Base-by-base conservation (phyloP, 2,797 vertebrate genomes). In the Pteropus rufus region DNA sequence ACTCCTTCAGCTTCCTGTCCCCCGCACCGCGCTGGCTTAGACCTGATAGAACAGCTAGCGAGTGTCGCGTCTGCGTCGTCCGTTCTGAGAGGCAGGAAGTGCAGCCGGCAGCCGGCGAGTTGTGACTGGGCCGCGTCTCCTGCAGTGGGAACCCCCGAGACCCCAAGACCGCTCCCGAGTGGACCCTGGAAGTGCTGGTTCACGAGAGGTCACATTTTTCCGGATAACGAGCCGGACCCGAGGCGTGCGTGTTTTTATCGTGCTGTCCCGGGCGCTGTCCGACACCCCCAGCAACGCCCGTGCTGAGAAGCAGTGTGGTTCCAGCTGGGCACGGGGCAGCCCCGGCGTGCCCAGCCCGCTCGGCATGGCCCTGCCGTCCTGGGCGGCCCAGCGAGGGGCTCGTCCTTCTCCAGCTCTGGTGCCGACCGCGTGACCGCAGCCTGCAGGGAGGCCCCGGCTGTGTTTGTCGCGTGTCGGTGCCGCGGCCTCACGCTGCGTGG, bases 341-440 rank as follows among this genome's bases (percentile, higher is more conserved):
- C 41, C 41, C 41, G 41, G 41, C 41, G 41, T 44, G 36, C 36
- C 36, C 36, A 36, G 36, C 36, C 36, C 36, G 3, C 36, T 36
- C 36, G 36, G 36, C 36, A 36, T 36, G 36, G 36, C 36, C 36
- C 36, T 36, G 36, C 36, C 36, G 36, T 16, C 34, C 34, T 23
- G 26, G 44, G 72, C 2, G 8, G 2, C 54, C 77, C 60, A 54
- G 41, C 26, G 15, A 58, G n/a, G 29, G 54, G 18, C 36, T 56
- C 15, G 21, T 56, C 75, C 34, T 12, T 11, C n/a, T 16, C 18
- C 24, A 26, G 67, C 69, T 14, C 34, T 5, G 54, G 41, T 5
- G 0, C 52, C 14, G 0, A 10, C 23, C 0, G 2, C 0, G 2
- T 4, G 10, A 1, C 67, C 79, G 11, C 15, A 31, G 54, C 18